Evolutionary conservation across 2,113 vertebrate genomes (phyloP).

Genomic region (Melanotaenia duboulayi): DNA sequence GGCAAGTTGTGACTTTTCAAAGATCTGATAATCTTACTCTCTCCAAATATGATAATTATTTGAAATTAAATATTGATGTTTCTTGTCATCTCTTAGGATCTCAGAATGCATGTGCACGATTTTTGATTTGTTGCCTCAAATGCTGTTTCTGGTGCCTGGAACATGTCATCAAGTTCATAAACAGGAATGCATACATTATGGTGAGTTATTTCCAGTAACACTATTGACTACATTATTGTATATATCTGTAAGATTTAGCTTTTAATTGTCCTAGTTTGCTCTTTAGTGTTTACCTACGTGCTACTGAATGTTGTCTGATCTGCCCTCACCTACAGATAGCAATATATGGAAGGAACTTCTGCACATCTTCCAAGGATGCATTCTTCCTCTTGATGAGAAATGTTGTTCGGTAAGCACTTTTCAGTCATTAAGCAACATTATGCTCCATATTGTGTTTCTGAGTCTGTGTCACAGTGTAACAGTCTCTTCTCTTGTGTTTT

Average conservation of each 20-base stretch:
- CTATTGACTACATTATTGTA: not conserved
- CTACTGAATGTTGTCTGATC: not conserved
- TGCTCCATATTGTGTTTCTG: not conserved
- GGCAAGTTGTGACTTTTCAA: constrained; percentile 67
- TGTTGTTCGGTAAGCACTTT: constrained; percentile 86
- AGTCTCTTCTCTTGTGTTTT: constrained; percentile 14
- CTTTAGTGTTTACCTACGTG: not conserved
- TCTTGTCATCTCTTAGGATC: constrained; percentile 77
- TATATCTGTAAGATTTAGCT: constrained; percentile 2
- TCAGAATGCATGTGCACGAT: constrained; percentile 85
- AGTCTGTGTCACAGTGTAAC: not conserved
- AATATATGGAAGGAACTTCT: constrained; percentile 96
- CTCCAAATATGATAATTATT: not conserved
- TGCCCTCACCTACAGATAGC: constrained; percentile 85
- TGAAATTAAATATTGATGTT: not conserved
- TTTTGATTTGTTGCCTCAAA: constrained; percentile 91
- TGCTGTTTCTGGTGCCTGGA: constrained; percentile 99
- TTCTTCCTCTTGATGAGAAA: constrained; percentile 97
- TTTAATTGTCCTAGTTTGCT: not conserved
- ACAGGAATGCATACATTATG: constrained; percentile 98
- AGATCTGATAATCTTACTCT: not conserved
- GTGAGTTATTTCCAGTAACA: constrained; percentile 74
- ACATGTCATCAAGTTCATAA: constrained; percentile 93
- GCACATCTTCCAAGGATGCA: constrained; percentile 91
- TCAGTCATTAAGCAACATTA: not conserved